Evolutionary conservation across 2,113 vertebrate genomes (phyloP).

Genomic region (Larimichthys crocea): DNA sequence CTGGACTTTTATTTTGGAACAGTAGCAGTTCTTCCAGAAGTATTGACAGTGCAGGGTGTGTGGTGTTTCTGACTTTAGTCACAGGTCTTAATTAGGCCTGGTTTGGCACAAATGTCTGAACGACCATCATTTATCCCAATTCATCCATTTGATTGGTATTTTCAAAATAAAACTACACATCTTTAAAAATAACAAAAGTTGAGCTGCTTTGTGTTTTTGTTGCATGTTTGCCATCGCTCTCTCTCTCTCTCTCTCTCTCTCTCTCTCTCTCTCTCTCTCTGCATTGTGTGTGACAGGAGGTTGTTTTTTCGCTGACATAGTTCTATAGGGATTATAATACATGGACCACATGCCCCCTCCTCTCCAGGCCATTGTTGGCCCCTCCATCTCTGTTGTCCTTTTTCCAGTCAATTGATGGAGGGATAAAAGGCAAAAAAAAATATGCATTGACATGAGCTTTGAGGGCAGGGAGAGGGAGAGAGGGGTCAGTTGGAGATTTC

Average conservation of each 20-base stretch:
- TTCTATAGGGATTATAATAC: conserved; percentile 83
- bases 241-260: neutral
- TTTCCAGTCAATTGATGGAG: conserved; percentile 84
- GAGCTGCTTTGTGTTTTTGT: conserved; percentile 58
- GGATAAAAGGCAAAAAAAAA: conserved; percentile 82
- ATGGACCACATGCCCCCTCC: conserved; percentile 74
- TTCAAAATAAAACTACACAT: conserved; percentile 26
- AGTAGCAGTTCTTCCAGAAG: conserved; percentile 60
- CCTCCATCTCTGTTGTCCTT: conserved; percentile 73
- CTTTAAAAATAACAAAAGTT: neutral
- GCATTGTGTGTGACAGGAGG: conserved; percentile 72
- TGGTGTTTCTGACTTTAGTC: conserved; percentile 33
- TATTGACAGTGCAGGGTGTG: conserved; percentile 69
- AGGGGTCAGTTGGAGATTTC: conserved; percentile 38
- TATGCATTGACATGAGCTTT: conserved; percentile 85
- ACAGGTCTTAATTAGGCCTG: neutral
- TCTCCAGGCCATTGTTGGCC: conserved; percentile 80
- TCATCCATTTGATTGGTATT: neutral
- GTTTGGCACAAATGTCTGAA: too few relatives aligned
- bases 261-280: conserved; percentile 22
- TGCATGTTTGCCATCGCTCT: conserved; percentile 49
- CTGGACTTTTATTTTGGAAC: conserved; percentile 41
- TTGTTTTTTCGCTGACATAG: conserved; percentile 83
- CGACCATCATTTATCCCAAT: neutral
- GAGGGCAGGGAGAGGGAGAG: conserved; percentile 56